Conservation (phyloP, 2,113 vertebrate species). For the Halichoeres trimaculatus region DNA sequence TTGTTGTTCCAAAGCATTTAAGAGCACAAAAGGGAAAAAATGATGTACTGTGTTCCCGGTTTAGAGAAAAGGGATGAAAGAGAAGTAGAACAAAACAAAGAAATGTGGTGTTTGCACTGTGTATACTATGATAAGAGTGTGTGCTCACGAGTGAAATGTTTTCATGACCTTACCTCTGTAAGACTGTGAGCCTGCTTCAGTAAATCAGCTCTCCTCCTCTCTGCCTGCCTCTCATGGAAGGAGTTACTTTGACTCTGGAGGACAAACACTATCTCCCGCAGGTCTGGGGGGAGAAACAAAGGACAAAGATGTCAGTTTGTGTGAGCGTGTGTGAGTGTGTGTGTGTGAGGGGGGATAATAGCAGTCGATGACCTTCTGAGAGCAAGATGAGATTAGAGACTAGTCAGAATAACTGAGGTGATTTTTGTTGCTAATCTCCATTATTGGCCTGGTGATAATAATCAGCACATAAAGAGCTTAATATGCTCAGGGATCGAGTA, state of each 20-base stretch:
- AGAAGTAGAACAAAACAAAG: neutral
- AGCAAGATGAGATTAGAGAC: slow-evolving; percentile 48
- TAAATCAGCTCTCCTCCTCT: slow-evolving; percentile 85
- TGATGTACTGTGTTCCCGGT: no score
- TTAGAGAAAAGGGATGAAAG: neutral
- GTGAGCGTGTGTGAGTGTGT: neutral
- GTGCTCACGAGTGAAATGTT: neutral
- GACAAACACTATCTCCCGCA: slow-evolving; percentile 91
- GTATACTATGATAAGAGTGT: neutral
- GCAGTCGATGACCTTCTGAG: slow-evolving; percentile 66
- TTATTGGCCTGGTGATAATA: slow-evolving; percentile 59
- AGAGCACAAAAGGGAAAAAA: no score
- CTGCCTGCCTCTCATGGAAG: slow-evolving; percentile 90
- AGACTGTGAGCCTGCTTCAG: slow-evolving; percentile 85
- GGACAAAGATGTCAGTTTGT: slow-evolving; percentile 32
- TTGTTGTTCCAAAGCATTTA: neutral
- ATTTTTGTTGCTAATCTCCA: slow-evolving; percentile 62
- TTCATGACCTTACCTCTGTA: slow-evolving; percentile 84
- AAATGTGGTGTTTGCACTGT: neutral
- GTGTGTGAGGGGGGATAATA: slow-evolving; percentile 44
- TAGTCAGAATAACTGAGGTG: slow-evolving; percentile 50
- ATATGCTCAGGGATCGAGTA: slow-evolving; percentile 59
- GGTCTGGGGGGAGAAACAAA: slow-evolving; percentile 81
- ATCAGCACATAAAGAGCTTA: slow-evolving; percentile 54
- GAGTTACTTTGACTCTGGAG: slow-evolving; percentile 97